Evolutionary conservation across 2,888 invertebrate species (phyloP).

Genomic region (Acrobeloides nanus): DNA sequence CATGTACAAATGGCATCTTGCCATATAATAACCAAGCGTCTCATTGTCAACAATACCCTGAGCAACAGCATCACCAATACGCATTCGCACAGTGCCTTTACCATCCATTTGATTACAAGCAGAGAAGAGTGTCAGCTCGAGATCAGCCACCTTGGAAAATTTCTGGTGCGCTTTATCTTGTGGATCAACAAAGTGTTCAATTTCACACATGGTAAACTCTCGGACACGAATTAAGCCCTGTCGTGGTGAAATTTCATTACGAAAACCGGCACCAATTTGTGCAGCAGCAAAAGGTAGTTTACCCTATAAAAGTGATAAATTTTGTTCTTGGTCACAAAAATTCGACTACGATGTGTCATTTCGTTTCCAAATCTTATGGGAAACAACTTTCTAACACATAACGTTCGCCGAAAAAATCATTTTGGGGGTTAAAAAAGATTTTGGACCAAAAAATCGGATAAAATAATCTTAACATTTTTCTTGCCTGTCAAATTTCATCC

Average conservation of each 20-base stretch:
- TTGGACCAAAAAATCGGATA: too few species aligned
- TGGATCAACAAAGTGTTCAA: slow-evolving; percentile 98
- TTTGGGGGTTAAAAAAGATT: too few species aligned
- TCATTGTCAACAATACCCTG: slow-evolving; percentile 81
- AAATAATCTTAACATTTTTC: neutral
- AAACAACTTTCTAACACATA: too few species aligned
- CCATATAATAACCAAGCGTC: slow-evolving; percentile 95
- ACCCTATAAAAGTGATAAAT: slow-evolving; percentile 31
- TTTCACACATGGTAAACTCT: slow-evolving; percentile 86
- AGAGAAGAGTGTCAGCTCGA: slow-evolving; percentile 76
- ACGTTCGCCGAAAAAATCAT: too few species aligned
- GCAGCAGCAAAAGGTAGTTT: slow-evolving; percentile 85
- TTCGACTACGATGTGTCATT: too few species aligned
- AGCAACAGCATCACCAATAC: slow-evolving; percentile 81
- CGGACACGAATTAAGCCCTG: slow-evolving; percentile 53
- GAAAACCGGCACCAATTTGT: slow-evolving; percentile 94
- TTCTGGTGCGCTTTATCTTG: slow-evolving; percentile 77
- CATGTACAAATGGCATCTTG: slow-evolving; percentile 81
- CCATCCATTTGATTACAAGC: slow-evolving; percentile 97
- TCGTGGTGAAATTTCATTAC: slow-evolving; percentile 97
- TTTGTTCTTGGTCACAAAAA: too few species aligned
- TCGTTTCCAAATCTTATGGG: too few species aligned
- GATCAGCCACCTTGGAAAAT: slow-evolving; percentile 68
- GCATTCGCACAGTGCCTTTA: slow-evolving; percentile 67
- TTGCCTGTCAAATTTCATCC: neutral